Evolutionary conservation across 2,888 invertebrate species (phyloP).

Genomic region (Leptopilina drosophilae): DNA sequence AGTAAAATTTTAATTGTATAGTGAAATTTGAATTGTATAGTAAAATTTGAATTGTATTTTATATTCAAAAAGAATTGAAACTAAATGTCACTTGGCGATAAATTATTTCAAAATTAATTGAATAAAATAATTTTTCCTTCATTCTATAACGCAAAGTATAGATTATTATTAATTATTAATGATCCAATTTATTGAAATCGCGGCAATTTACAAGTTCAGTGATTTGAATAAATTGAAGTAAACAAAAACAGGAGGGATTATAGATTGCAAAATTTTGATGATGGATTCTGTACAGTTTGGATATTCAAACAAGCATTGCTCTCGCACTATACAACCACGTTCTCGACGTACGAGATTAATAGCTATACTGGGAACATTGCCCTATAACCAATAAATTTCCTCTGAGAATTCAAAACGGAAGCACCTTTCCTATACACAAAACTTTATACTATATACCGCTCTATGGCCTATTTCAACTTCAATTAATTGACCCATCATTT

Average conservation of each 20-base stretch:
- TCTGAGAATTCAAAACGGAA: slow-evolving; percentile 26
- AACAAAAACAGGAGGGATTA: slow-evolving; percentile 5
- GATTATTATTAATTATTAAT: no score
- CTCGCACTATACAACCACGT: background rate
- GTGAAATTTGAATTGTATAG: no score
- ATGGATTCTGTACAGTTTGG: slow-evolving; percentile 2
- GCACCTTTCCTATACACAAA: slow-evolving; percentile 9
- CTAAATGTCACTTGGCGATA: no score
- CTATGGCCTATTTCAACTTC: slow-evolving; percentile 9
- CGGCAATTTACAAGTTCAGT: background rate
- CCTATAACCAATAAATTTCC: slow-evolving; percentile 38
- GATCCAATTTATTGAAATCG: no score
- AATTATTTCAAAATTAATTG: no score
- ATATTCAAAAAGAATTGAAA: no score
- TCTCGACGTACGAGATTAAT: slow-evolving; percentile 31
- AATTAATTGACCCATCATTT: slow-evolving; percentile 2
- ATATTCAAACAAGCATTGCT: slow-evolving; percentile 18
- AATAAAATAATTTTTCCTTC: no score
- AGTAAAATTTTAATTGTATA: no score
- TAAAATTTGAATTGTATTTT: no score
- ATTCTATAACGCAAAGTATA: no score
- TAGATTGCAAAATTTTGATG: slow-evolving; percentile 27
- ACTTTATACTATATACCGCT: background rate
- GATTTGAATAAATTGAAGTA: background rate
- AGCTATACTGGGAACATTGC: slow-evolving; percentile 28